Evolutionary conservation across 2,888 invertebrate genomes (phyloP).

Genomic region (Fragum fragum): DNA sequence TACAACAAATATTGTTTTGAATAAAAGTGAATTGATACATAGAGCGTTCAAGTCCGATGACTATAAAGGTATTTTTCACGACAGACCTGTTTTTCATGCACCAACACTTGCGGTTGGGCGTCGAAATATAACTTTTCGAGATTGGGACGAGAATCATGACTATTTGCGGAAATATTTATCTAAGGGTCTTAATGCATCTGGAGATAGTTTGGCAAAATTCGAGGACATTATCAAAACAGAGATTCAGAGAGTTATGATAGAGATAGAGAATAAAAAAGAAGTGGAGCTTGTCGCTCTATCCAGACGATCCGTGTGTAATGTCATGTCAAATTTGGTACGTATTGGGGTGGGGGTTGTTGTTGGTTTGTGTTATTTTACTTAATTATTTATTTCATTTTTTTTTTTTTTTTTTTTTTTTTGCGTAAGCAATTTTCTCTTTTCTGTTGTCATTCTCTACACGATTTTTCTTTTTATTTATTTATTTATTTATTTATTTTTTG

Average conservation of each 20-base stretch:
- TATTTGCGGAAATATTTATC: neutral
- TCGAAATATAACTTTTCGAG: neutral
- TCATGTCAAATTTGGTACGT: slow-evolving; percentile 12
- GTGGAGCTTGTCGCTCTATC: neutral
- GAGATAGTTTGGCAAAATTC: neutral
- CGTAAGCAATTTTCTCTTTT: no score
- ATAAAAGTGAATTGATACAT: neutral
- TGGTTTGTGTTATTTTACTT: no score
- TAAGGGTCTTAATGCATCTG: neutral
- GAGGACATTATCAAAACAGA: slow-evolving; percentile 12
- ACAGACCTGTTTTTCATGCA: neutral
- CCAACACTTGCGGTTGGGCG: neutral
- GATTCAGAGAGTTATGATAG: neutral
- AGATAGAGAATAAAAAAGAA: neutral
- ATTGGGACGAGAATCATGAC: neutral
- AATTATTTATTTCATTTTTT: no score
- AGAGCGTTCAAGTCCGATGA: neutral
- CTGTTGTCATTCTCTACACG: no score
- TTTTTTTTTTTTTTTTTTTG: no score
- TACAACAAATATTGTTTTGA: slow-evolving; percentile 4
- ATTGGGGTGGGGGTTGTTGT: no score
- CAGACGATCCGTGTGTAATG: neutral
- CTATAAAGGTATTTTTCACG: neutral
- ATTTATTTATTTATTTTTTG: no score
- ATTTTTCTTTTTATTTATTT: no score